Percentiles rank a stretch among this genome's conserved stretches.
Conservation (phyloP, 2,113 vertebrate species). For the Cromileptes altivelis region DNA sequence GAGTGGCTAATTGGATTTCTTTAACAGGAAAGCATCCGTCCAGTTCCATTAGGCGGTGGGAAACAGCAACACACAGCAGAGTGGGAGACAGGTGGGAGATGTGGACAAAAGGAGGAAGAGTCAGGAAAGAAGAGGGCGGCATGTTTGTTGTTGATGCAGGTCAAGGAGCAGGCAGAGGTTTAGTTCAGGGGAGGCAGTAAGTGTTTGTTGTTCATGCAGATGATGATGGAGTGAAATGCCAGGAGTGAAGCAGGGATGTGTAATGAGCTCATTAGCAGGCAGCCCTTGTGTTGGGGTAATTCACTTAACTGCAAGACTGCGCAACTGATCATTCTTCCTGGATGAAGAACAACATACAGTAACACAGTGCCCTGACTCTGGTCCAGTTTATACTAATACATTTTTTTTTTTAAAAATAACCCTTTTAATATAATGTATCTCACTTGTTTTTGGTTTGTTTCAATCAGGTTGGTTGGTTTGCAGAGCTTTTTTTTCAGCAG, state of each 20-base stretch:
- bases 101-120: neutral
- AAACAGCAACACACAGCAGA: constrained; percentile 69
- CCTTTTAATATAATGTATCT: neutral
- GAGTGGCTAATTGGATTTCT: constrained; percentile 79
- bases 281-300: constrained; percentile 13
- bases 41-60: constrained; percentile 76
- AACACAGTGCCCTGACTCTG: neutral
- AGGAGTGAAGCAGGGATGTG: constrained; percentile 8
- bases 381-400: neutral
- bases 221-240: neutral
- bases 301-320: constrained; percentile 13
- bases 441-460: too few relatives aligned
- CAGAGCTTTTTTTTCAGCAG: too few relatives aligned
- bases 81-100: constrained; percentile 48
- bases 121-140: neutral
- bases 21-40: constrained; percentile 75
- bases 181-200: neutral
- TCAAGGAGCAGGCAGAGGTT: constrained; percentile 1
- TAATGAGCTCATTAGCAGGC: constrained; percentile 12
- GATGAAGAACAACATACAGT: neutral
- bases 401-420: too few relatives aligned
- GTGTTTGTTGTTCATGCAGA: neutral
- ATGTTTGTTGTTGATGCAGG: constrained; percentile 34
- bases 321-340: neutral
- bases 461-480: too few relatives aligned